These are phyloP conservation scores for Cyclopterus lumpus DNA, from an alignment of 2,797 vertebrate genomes.

Conservation along the genomic window DNA sequence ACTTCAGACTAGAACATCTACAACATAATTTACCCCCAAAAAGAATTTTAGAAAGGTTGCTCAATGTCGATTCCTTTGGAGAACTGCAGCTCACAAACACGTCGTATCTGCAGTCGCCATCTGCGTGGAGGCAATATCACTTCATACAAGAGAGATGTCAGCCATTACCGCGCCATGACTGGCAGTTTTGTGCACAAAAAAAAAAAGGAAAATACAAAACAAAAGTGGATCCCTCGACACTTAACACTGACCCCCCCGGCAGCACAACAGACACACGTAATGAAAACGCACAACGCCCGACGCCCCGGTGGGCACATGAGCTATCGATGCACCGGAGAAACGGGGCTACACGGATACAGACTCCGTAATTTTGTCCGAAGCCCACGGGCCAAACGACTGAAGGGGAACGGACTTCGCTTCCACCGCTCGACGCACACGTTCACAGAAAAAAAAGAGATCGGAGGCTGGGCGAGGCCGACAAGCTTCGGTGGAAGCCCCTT, in stretches of 20 bases:
- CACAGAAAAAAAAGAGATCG: too few relatives aligned
- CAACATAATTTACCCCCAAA: neutral
- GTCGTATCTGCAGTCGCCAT: conserved; percentile 20
- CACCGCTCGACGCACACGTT: too few relatives aligned
- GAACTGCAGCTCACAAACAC: conserved; percentile 17
- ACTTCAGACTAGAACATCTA: neutral
- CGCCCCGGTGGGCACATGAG: conserved; percentile 45
- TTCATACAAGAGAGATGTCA: conserved; percentile 35
- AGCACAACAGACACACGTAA: conserved; percentile 53
- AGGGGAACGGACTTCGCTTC: conserved; percentile 77
- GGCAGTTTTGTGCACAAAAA: conserved; percentile 33
- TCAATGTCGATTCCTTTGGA: neutral
- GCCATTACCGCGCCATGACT: conserved; percentile 35
- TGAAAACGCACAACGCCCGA: conserved; percentile 60
- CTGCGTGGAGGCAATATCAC: conserved; percentile 27
- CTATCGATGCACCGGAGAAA: conserved; percentile 53
- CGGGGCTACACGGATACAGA: conserved; percentile 62
- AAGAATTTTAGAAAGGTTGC: too few relatives aligned
- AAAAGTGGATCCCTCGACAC: conserved; percentile 26
- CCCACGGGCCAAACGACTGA: conserved; percentile 70
- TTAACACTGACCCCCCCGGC: conserved; percentile 56
- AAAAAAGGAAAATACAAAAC: conserved; percentile 60
- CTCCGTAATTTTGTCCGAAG: conserved; percentile 72
- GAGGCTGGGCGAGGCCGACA: too few relatives aligned
- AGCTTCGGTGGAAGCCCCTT: too few relatives aligned